phyloP scores from a whole-genome alignment of 2,113 vertebrate genomes.

The Bos taurus region ARS-UCD2.0 NC_037334.1:1711501-1712000 shows the following conservation, averaged over 20 bases:
- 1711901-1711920: not conserved
- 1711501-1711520: accelerated
- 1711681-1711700: not conserved
- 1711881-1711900: accelerated
- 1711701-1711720: not conserved
- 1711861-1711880: accelerated
- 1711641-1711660: not conserved
- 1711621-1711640: not conserved
- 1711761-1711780: accelerated
- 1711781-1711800: not conserved
- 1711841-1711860: not conserved
- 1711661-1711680: not conserved
- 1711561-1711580: not conserved
- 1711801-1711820: not conserved
- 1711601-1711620: accelerated
- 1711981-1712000: slow-evolving; percentile 92
- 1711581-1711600: not conserved
- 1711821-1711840: not conserved
- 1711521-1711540: not conserved
- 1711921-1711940: slow-evolving; percentile 97
- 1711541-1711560: accelerated
- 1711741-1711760: not conserved
- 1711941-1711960: slow-evolving; percentile 99
- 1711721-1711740: not conserved
- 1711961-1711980: slow-evolving; percentile 92